These are phyloP conservation scores for Poeciliopsis paucimaculata DNA, from an alignment of 2,797 vertebrate genomes.

Conservation along the genomic window DNA sequence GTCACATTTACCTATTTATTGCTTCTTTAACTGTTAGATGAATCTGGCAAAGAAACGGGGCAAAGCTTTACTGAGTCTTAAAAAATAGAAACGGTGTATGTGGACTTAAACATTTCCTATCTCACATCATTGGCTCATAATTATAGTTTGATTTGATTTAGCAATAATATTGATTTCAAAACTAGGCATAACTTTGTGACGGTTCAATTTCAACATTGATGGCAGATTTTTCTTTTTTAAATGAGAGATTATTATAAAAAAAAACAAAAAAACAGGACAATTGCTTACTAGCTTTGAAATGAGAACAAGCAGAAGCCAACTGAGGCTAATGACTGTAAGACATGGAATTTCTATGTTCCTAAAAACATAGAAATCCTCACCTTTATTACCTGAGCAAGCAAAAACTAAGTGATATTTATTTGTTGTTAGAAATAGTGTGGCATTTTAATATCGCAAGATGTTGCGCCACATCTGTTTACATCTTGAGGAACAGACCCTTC, in stretches of 20 bases:
- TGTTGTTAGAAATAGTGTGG: neutral
- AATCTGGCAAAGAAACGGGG: neutral
- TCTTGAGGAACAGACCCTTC: neutral
- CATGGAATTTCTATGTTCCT: neutral
- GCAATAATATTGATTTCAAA: neutral
- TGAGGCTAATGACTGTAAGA: neutral
- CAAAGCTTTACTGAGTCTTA: neutral
- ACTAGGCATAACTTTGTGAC: neutral
- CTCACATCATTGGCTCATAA: neutral
- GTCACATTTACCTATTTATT: neutral
- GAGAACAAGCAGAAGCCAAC: neutral
- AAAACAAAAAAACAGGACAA: neutral
- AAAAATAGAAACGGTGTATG: neutral
- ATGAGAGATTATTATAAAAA: neutral
- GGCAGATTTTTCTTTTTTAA: neutral
- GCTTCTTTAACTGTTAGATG: neutral
- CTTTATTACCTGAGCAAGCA: neutral
- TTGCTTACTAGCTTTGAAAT: neutral
- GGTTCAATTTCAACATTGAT: neutral
- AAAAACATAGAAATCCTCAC: neutral
- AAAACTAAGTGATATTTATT: neutral
- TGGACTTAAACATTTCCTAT: neutral
- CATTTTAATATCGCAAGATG: neutral
- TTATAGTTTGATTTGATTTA: neutral
- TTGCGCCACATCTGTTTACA: neutral